These are phyloP conservation scores for Cynaeus angustus DNA, from an alignment of 2,888 invertebrate genomes.

Conservation along the genomic window DNA sequence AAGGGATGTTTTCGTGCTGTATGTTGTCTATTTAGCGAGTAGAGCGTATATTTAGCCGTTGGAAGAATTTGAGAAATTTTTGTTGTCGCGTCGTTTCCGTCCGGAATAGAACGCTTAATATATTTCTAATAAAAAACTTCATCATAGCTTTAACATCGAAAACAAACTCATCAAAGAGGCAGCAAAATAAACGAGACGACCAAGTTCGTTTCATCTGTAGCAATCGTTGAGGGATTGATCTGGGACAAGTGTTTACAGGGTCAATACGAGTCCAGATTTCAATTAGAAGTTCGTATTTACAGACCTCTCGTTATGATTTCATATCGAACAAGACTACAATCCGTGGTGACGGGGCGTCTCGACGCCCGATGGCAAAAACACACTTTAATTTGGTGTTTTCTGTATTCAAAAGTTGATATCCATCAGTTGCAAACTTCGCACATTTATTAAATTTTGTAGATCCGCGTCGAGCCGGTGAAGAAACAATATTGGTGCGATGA, in stretches of 20 bases:
- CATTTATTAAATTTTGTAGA: slow-evolving; percentile 33
- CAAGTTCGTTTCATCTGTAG: slow-evolving; percentile 63
- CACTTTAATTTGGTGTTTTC: slow-evolving; percentile 2
- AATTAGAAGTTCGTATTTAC: slow-evolving; percentile 72
- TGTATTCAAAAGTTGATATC: slow-evolving; percentile 8
- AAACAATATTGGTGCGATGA: slow-evolving; percentile 35
- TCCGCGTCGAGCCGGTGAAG: slow-evolving; percentile 15
- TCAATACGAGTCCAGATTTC: slow-evolving; percentile 71
- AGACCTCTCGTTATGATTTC: slow-evolving; percentile 72
- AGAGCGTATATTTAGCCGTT: neutral
- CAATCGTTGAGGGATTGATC: slow-evolving; percentile 68
- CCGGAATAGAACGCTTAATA: slow-evolving; percentile 55
- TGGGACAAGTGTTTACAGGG: slow-evolving; percentile 71
- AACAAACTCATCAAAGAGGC: slow-evolving; percentile 67
- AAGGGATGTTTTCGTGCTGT: slow-evolving; percentile 17
- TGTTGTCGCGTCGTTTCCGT: neutral
- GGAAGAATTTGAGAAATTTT: neutral
- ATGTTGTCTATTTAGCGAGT: slow-evolving; percentile 8
- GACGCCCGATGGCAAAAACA: neutral
- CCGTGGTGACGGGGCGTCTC: neutral
- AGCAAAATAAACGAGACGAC: slow-evolving; percentile 64
- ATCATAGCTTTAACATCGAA: slow-evolving; percentile 66
- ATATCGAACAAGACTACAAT: slow-evolving; percentile 68
- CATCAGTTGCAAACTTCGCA: slow-evolving; percentile 7
- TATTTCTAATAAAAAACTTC: slow-evolving; percentile 65